phyloP scores from a whole-genome alignment of 2,113 vertebrate genomes.

The Otocyon megalotis region DNA sequence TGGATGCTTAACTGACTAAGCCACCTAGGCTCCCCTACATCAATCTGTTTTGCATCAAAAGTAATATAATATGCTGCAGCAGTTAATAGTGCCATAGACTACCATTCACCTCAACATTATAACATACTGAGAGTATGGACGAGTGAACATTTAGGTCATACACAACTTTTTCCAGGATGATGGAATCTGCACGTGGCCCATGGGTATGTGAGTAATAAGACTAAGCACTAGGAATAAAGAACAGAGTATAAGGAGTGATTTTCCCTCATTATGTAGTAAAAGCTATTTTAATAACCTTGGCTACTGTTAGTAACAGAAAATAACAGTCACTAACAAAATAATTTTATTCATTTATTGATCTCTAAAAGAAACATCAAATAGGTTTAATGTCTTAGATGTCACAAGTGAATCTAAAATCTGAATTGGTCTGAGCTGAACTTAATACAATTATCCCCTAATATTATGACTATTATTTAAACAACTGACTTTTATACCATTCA shows the following conservation, averaged over 20 bases:
- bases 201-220: conserved; percentile 57
- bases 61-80: conserved; percentile 78
- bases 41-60: conserved; percentile 79
- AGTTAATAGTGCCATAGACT: conserved; percentile 73
- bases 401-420: not conserved
- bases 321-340: not conserved
- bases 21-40: conserved; percentile 19
- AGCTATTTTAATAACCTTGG: conserved; percentile 74
- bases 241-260: conserved; percentile 71
- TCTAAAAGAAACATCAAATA: conserved; percentile 18
- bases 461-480: not conserved
- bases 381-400: not conserved
- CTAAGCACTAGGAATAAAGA: conserved; percentile 77
- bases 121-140: conserved; percentile 68
- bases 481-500: not conserved
- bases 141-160: conserved; percentile 69
- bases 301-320: not conserved
- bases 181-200: conserved; percentile 72
- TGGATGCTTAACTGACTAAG: not conserved
- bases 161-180: conserved; percentile 73
- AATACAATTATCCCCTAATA: not conserved
- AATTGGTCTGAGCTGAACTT: conserved; percentile 1
- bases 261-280: conserved; percentile 59
- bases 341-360: not conserved
- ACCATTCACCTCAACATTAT: conserved; percentile 72